Evolutionary conservation across 2,113 vertebrate genomes (phyloP).

Genomic region (Phaethon lepturus): DNA sequence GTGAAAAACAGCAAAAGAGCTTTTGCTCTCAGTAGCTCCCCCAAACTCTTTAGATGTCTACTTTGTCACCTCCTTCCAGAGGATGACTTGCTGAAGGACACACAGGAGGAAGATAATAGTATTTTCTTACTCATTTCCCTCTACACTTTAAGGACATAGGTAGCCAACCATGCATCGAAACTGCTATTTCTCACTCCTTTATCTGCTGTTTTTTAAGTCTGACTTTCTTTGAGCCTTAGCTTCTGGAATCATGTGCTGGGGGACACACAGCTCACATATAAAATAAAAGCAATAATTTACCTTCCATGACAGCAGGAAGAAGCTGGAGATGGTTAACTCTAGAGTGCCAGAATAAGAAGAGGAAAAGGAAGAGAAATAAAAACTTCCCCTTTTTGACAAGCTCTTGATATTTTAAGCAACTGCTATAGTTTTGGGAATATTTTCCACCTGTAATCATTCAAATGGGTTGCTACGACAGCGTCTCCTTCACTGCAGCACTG

Average conservation of each 20-base stretch:
- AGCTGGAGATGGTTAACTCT: not conserved
- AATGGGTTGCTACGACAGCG: not conserved
- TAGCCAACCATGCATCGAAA: not conserved
- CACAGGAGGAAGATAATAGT: fast-evolving
- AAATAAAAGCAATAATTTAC: not conserved
- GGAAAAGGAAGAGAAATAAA: not conserved
- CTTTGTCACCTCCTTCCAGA: not conserved
- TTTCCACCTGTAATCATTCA: not conserved
- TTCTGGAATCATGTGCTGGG: not conserved
- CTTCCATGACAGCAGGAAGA: not conserved
- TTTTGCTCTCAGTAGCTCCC: not conserved
- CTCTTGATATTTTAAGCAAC: not conserved
- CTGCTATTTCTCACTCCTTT: not conserved
- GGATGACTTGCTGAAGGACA: not conserved
- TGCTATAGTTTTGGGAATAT: not conserved
- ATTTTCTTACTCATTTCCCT: not conserved
- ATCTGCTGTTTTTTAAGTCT: not conserved
- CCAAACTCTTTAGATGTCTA: not conserved
- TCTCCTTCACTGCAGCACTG: not conserved
- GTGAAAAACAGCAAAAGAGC: not conserved
- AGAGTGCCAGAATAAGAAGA: not conserved
- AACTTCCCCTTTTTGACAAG: not conserved
- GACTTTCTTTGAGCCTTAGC: not conserved
- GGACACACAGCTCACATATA: not conserved
- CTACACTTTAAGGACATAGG: not conserved